Percentiles rank a stretch among this genome's conserved stretches.
These are phyloP conservation scores for Anadara kagoshimensis DNA, from an alignment of 1,140 invertebrate genomes.

Conservation along the genomic window DNA sequence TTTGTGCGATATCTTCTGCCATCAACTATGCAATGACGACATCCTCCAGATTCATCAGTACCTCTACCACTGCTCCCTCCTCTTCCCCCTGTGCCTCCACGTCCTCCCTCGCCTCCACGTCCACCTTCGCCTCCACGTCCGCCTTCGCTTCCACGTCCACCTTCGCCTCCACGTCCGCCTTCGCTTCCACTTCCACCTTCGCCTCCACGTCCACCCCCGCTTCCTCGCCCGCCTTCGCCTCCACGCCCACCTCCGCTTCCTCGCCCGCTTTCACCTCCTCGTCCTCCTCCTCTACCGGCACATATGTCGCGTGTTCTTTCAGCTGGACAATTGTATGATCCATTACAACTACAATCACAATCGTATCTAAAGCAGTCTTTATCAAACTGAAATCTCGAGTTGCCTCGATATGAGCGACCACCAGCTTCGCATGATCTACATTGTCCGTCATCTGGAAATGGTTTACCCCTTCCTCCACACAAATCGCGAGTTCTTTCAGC, in stretches of 20 bases:
- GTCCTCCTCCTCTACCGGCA: not conserved
- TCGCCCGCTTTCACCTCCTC: not conserved
- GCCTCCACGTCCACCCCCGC: not conserved
- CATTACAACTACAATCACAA: slow-evolving; percentile 60
- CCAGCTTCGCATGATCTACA: slow-evolving; percentile 43
- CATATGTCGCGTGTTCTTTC: slow-evolving; percentile 49
- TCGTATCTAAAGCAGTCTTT: slow-evolving; percentile 46
- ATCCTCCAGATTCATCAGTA: slow-evolving; percentile 7
- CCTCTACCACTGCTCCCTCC: slow-evolving; percentile 46
- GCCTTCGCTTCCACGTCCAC: not conserved
- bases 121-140: no score
- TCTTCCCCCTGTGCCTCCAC: not conserved
- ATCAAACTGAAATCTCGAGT: slow-evolving; percentile 31
- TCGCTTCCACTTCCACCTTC: not conserved
- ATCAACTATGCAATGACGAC: slow-evolving; percentile 33
- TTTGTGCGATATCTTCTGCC: slow-evolving; percentile 21
- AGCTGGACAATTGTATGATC: slow-evolving; percentile 47
- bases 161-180: no score
- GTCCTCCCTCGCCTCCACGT: not conserved
- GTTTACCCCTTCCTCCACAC: slow-evolving; percentile 23
- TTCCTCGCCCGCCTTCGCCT: not conserved
- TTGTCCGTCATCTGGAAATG: not conserved
- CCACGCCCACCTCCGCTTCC: no score
- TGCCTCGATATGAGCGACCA: slow-evolving; percentile 23
- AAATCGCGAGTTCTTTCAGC: slow-evolving; percentile 46